Base-by-base conservation (phyloP, 2,113 vertebrate species). In the Archocentrus centrarchus region DNA sequence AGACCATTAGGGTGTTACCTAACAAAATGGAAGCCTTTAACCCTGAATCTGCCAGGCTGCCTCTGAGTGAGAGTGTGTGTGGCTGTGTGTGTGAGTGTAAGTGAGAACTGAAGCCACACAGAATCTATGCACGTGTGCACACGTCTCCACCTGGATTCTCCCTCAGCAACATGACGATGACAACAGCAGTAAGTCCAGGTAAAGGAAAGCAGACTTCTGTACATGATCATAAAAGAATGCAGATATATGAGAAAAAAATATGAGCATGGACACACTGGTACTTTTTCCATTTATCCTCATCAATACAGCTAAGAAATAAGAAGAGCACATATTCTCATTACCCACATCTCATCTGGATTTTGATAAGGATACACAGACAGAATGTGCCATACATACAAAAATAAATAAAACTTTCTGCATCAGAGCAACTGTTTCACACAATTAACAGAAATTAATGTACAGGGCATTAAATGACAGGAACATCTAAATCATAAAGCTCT, bases 21-120 rank as follows among this genome's bases (percentile, higher is more conserved):
- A 97, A 97, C 97, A 97, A 98, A 98, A 98, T 97, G 96, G 96
- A 96, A 97, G 96, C 92, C 91, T 93, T 98, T 97, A 98, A 97
- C 97, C 95, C 96, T 96, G 96, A 90, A 86, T 94, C 93, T 91
- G 90, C 96, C 93, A 55, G 82, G 88, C 80, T 75, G 91, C 59
- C 39, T 93, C 41, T 53, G 62, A 81, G 86, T 82, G 82, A 11
- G 39, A 41, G 39, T 41, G 82, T 64, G 68, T 58, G 68, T 88
- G 53, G 78, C 59, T 77, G 85, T 59, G 79, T 1, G 70, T 8
- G 70, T 2, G 27, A 1, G 82, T 0, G 78, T 2, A 24, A 76
- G 61, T 9, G 39, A 84, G 86, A 84, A 88, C 50, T 47, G 30
- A 76, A 85, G 77, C 82, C 86, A 88, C 84, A 83, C 85, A 82